These are phyloP conservation scores for Empidonax alnorum DNA, from an alignment of 2,113 vertebrate species.

Conservation along the genomic window DNA sequence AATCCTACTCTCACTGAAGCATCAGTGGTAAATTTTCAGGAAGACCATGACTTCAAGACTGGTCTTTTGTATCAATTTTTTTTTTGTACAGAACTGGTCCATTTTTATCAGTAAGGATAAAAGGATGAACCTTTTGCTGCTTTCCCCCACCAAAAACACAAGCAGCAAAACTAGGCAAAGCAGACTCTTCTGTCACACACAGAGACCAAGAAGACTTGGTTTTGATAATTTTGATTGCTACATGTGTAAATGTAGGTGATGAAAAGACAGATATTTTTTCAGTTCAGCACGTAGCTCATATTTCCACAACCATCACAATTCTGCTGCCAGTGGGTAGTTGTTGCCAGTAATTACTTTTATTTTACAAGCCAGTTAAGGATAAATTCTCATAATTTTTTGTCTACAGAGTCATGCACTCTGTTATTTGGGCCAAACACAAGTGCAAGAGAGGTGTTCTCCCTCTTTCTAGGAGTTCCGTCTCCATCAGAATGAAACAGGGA, in stretches of 20 bases:
- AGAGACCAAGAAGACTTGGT: not conserved
- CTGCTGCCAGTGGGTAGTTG: not conserved
- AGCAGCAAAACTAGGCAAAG: not conserved
- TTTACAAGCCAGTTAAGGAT: not conserved
- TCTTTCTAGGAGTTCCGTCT: not conserved
- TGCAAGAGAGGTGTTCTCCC: not conserved
- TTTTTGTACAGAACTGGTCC: not conserved
- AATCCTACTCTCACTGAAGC: not conserved
- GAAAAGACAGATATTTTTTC: not conserved
- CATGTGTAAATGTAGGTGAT: not conserved
- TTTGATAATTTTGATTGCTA: not conserved
- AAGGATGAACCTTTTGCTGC: not conserved
- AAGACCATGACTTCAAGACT: not conserved
- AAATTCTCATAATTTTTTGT: not conserved
- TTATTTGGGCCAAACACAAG: not conserved
- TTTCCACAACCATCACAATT: not conserved
- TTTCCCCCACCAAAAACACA: not conserved
- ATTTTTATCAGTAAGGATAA: not conserved
- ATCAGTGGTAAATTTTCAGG: not conserved
- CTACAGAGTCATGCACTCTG: not conserved
- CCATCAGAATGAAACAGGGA: not conserved
- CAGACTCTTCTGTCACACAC: not conserved
- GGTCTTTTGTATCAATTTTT: not conserved
- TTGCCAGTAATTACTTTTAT: not conserved
- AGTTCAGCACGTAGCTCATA: not conserved